phyloP scores from a whole-genome alignment of 2,113 vertebrate genomes.

The Anser brachyrhynchus region DNA sequence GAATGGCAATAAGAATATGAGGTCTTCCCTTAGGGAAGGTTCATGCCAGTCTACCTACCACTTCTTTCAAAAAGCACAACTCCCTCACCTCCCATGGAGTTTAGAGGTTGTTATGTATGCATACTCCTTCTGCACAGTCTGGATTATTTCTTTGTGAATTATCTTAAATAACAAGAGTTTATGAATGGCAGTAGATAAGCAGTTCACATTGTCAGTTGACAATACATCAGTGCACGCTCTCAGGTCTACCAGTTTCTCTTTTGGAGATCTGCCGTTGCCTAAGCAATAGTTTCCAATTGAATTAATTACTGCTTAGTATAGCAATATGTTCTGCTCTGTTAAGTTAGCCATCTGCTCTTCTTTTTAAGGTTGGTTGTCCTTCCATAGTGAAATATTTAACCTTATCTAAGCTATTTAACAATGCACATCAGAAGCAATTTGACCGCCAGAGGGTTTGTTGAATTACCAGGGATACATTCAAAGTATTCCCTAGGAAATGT shows the following conservation, averaged over 20 bases:
- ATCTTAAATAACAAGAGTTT: neutral
- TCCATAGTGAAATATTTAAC: neutral
- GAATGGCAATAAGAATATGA: neutral
- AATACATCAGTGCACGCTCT: neutral
- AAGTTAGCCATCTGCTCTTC: conserved; percentile 21
- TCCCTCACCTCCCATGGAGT: rapidly evolving
- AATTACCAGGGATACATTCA: neutral
- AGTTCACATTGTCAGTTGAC: neutral
- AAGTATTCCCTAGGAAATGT: neutral
- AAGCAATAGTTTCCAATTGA: neutral
- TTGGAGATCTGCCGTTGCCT: neutral
- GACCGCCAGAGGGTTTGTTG: neutral
- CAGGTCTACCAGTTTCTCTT: neutral
- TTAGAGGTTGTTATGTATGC: neutral
- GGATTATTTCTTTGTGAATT: neutral
- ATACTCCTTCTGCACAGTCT: neutral
- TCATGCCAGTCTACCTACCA: neutral
- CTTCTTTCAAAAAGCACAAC: neutral
- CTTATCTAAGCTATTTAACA: neutral
- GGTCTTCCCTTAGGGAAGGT: neutral
- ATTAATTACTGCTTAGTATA: conserved; percentile 26
- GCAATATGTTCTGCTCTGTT: conserved; percentile 14
- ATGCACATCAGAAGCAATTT: neutral
- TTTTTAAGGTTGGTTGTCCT: neutral
- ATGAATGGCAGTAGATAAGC: neutral